These are phyloP conservation scores for Micropterix aruncella DNA, from an alignment of 2,888 invertebrate genomes.

Conservation along the genomic window DNA sequence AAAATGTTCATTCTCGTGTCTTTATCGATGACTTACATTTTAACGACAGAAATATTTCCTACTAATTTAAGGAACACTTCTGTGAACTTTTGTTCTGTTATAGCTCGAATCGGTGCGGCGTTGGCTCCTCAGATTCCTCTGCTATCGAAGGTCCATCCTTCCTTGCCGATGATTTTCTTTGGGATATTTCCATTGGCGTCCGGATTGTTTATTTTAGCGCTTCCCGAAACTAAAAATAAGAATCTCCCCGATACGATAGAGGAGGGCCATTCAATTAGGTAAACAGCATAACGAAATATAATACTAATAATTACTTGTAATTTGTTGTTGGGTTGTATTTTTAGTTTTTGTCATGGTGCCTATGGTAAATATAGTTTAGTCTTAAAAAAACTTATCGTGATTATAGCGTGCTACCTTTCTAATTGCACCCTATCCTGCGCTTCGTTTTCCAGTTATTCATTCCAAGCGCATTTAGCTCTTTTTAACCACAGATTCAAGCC, in stretches of 20 bases:
- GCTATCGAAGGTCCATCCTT: slow-evolving; percentile 22
- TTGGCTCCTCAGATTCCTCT: slow-evolving; percentile 42
- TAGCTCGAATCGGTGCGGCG: slow-evolving; percentile 44
- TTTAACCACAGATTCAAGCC: too few relatives aligned
- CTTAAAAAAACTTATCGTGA: too few relatives aligned
- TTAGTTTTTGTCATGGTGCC: too few relatives aligned
- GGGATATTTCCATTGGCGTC: slow-evolving; percentile 11
- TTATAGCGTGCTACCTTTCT: too few relatives aligned
- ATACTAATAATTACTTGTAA: too few relatives aligned
- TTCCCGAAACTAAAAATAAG: background rate
- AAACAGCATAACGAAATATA: too few relatives aligned
- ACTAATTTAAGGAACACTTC: slow-evolving; percentile 40
- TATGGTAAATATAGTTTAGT: too few relatives aligned
- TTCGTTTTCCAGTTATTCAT: too few relatives aligned
- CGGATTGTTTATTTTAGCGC: background rate
- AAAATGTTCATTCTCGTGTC: slow-evolving; percentile 38
- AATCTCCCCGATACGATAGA: background rate
- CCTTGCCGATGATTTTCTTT: slow-evolving; percentile 26
- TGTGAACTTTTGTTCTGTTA: slow-evolving; percentile 41
- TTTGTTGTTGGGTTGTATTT: too few relatives aligned
- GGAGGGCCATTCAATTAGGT: too few relatives aligned
- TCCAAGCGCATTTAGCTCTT: too few relatives aligned
- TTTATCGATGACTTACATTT: slow-evolving; percentile 36
- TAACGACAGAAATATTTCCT: slow-evolving; percentile 44
- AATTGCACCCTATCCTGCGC: too few relatives aligned